Base-by-base conservation (phyloP, 2,888 invertebrate species). In the Brenthis daphne region DNA sequence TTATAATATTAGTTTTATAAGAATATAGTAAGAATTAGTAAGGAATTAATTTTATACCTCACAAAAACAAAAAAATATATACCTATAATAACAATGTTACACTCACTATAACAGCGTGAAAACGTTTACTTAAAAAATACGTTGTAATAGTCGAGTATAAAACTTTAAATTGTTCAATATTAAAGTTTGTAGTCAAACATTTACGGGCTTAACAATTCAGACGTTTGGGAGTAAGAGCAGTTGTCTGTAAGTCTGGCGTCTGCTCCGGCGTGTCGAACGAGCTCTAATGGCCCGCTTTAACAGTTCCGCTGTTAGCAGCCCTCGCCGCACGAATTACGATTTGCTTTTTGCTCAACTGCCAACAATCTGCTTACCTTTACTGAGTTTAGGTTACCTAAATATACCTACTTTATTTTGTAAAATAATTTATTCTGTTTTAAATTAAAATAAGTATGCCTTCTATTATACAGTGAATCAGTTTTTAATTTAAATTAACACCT, bases 201-300 rank as follows among this genome's bases (percentile, higher is more conserved):
- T 70, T 71, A 75, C 69, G 68, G 75, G 66, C 67, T 75, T 72
- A 71, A 73, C 68, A 71, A 72, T 76, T 69, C 66, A 65, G 71
- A 73, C 69, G 60, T 72, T 75, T 73, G 57, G 67, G 67, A 72
- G 64, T 70, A 70, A 69, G 65, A 70, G 69, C 63, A 56, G 53
- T 68, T 65, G 63, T 68, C 65, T 69, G 68, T 65, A 60, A 65
- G 65, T 64, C 69, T 33, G 64, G 53, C 72, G 69, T 78, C 78
- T 83, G 82, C 82, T 79, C 79, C 78, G 75, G 61, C 63, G 76
- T 75, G 77, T 82, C 82, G 83, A 78, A 81, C 85, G 88, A 82
- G 81, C 84, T 82, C 87, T 89, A 89, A 89, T 90, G 89, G 87
- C 74, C 84, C 87, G 89, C 88, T 89, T 85, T 83, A 64, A 20